These are phyloP conservation scores for Notechis scutatus DNA, from an alignment of 2,113 vertebrate species.

Conservation along the genomic window DNA sequence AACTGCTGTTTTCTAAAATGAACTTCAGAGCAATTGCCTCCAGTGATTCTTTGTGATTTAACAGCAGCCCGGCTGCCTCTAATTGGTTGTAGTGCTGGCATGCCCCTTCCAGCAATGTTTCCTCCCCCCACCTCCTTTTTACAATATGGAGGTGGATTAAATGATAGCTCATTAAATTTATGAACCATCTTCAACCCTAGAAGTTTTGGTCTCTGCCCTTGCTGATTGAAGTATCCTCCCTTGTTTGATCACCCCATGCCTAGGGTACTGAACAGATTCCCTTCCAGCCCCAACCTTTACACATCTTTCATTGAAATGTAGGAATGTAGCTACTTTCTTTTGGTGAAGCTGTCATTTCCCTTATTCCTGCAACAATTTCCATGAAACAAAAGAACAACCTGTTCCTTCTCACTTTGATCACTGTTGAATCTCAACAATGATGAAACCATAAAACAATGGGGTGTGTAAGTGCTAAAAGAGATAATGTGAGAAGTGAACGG, in stretches of 20 bases:
- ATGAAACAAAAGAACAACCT: neutral
- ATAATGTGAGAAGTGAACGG: neutral
- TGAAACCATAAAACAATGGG: neutral
- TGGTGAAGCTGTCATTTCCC: neutral
- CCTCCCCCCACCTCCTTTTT: neutral
- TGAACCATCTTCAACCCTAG: neutral
- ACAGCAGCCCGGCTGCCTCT: neutral
- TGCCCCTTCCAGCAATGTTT: neutral
- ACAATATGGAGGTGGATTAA: neutral
- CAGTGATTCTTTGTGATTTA: neutral
- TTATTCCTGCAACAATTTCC: neutral
- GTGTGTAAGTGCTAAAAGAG: neutral
- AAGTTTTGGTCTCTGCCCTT: neutral
- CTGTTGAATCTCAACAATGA: neutral
- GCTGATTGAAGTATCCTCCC: neutral
- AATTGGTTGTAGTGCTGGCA: neutral
- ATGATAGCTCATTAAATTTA: neutral
- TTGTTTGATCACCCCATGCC: neutral
- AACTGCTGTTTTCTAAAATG: neutral
- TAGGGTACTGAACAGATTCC: neutral
- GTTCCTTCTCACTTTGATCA: neutral
- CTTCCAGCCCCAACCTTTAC: neutral
- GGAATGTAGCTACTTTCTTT: neutral
- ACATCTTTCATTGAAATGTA: neutral
- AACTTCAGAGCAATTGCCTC: neutral